Base-by-base conservation (phyloP, 2,888 invertebrate genomes). In the Lithophane socia region DNA sequence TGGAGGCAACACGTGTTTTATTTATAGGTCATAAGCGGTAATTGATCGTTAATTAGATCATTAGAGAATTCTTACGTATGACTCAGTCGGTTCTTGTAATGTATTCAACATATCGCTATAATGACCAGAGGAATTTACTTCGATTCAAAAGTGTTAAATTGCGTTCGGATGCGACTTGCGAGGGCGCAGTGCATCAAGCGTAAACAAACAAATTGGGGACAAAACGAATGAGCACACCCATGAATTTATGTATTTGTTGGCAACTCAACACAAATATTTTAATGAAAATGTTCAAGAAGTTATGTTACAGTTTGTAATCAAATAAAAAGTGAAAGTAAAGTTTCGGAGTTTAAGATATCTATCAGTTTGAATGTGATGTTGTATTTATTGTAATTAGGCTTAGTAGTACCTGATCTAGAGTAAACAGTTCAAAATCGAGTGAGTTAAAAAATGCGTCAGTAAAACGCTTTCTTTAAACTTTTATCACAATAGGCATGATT, bases 171-270 rank as follows among this genome's bases (percentile, higher is more conserved):
- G 52, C 18, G 29, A 61, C 29, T 61, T 61, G 37, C 60, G 73
- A 80, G 75, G 67, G 68, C 67, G 73, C 66, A 56, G 63, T 81
- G 81, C 80, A 85, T 83, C 37, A 58, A 77, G 73, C 75, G 56
- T 84, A 77, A 85, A 85, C 73, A 85, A 75, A 77, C 79, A 80
- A 74, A 86, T 79, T 78, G 74, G 82, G 88, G 81, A 80, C 86
- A 75, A 81, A 80, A 82, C 74, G 73, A 70, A 83, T 83, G 77
- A 69, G 60, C 42, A 60, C 66, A 81, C 37, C 37, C 66, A 72
- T 80, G 74, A 81, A 77, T 75, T 77, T 77, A 37, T 83, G 24
- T 77, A 54, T 74, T 74, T 47, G 76, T 83, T 78, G 84, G 70
- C 82, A 84, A 58, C 72, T 66, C 24, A 65, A 80, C 71, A 71